Base-by-base conservation (phyloP, 2,888 invertebrate species). In the Melieria omissa region DNA sequence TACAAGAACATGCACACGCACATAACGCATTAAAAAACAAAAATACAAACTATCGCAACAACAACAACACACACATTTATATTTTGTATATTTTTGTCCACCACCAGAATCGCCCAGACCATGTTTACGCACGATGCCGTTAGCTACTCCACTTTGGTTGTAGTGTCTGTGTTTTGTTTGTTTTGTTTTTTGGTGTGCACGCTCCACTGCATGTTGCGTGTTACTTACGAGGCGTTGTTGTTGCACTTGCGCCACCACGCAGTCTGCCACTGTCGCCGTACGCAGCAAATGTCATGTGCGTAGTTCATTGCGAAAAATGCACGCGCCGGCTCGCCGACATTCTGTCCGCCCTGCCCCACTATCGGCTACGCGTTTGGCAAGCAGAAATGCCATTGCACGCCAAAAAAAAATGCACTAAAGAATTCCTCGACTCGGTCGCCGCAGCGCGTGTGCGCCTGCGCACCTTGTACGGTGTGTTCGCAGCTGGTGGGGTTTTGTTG, bases 231-330 rank as follows among this genome's bases (percentile, higher is more conserved):
- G 49, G 52, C 52, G 4, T 42, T 45, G 9, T 49, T 29, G 29
- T 29, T 29, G 29, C 29, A 29, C 10, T 46, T 58, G 29, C 45
- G 4, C 16, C 29, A 14, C 42, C 14, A 29, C 14, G 16, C 58
- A 47, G 58, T 49, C 14, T 16, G 42, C 49, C 42, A 14, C 65
- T 65, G 47, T 57, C 4, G 55, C 62, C 29, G 14, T 14, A 42
- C 42, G 44, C 47, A 8, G 42, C 47, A 12, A 71, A 71, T 67
- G 71, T 67, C 71, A 71, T 71, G 71, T 71, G 71, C 49, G 66
- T 71, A 71, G 67, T 57, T 71, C 71, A 67, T 63, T 62, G 63
- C 57, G 52, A 61, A 61, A 16, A 5, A 29, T 42, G 42, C 10
- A 44, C 45, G 49, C 60, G 54, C n/a, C 41, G 4, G 54, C 12